Conservation (phyloP, 2,888 invertebrate species). For the Artemia sinica region DNA sequence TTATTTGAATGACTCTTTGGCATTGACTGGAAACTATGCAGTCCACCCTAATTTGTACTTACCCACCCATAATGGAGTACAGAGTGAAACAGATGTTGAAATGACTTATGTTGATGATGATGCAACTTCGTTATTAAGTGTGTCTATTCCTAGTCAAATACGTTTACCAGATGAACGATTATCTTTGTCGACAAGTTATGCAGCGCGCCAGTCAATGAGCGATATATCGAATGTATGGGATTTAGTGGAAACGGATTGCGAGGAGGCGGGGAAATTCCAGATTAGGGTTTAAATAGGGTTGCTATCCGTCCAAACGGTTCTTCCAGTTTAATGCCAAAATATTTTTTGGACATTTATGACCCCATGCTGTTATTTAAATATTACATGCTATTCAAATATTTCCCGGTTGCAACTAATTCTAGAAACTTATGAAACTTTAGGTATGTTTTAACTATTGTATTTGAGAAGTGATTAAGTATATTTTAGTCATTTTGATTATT, state of each 20-base stretch:
- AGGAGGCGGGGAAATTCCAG: slow-evolving; percentile 24
- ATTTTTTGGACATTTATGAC: too few relatives aligned
- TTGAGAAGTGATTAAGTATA: too few relatives aligned
- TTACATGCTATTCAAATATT: too few relatives aligned
- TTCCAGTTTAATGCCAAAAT: too few relatives aligned
- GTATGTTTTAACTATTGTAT: too few relatives aligned
- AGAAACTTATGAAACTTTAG: too few relatives aligned
- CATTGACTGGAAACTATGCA: slow-evolving; percentile 44
- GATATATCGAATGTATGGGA: slow-evolving; percentile 78
- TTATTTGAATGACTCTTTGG: slow-evolving; percentile 20
- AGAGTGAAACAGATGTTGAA: slow-evolving; percentile 30
- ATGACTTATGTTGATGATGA: slow-evolving; percentile 33
- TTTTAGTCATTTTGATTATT: too few relatives aligned
- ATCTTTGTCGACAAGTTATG: slow-evolving; percentile 45
- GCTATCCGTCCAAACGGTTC: too few relatives aligned
- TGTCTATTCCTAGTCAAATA: slow-evolving; percentile 22
- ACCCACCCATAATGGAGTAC: slow-evolving; percentile 41
- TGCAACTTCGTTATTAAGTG: slow-evolving; percentile 19
- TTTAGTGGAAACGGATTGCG: slow-evolving; percentile 56
- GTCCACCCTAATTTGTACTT: slow-evolving; percentile 69
- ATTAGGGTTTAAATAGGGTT: too few relatives aligned
- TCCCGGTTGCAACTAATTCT: too few relatives aligned
- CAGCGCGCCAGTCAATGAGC: slow-evolving; percentile 48
- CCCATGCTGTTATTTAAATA: too few relatives aligned
- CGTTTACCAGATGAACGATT: slow-evolving; percentile 44